Evolutionary conservation across 2,797 vertebrate species (phyloP), one percentile per base, ranked within the genome.

Genomic region (Macropus fuliginosus): DNA sequence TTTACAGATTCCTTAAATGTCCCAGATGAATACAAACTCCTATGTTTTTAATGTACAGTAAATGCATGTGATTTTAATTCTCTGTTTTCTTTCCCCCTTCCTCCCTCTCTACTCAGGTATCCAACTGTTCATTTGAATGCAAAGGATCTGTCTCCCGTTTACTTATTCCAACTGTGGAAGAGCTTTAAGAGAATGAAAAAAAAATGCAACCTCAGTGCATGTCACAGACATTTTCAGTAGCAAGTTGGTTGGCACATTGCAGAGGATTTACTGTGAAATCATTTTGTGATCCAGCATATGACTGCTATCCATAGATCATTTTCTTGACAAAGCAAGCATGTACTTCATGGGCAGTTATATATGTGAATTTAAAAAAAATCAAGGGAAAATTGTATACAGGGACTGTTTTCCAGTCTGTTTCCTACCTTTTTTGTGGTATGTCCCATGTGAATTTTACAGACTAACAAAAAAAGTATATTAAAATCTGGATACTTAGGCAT

Each of bases 331-430:
- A 98, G 97, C 97, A 98, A 98, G 99, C 98, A 99, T 99, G 98
- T 97, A 97, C 97, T 59, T 97, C 97, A 97, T 56, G 96, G 98
- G 97, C 98, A 98, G 96, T 98, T 97, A 97, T 96, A 95, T 96
- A 98, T 12, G 0, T 95, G 96, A 97, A 95, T 98, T 99, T 99
- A 98, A 98, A 98, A 98, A 98, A 46, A 87, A 98, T 87, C 94
- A 98, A 97, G 97, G 92, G 66, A 74, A 98, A 97, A 97, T 91
- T 98, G 96, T 98, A 98, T 98, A 98, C 95, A 93, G 94, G 98
- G 97, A 98, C 98, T 98, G 98, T 98, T 99, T 98, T 98, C 98
- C 98, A 98, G 98, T 98, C 97, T 96, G 91, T 99, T 99, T 99
- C 98, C 98, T 98, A 99, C 98, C 55, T 98, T 98, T 98, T 99